Conservation (phyloP, 2,113 vertebrate genomes). For the Oreochromis niloticus region DNA sequence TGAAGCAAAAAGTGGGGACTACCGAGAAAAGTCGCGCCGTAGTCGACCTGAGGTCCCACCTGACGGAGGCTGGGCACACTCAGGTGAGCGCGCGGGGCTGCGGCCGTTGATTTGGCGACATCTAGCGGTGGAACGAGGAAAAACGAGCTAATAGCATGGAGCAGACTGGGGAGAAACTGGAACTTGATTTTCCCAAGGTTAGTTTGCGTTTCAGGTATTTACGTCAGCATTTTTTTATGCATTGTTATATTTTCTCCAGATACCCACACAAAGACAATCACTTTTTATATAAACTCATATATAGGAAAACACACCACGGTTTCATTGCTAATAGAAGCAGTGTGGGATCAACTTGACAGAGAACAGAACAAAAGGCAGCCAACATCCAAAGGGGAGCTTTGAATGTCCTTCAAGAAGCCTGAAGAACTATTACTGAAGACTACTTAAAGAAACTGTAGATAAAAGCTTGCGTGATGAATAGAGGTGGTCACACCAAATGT, state of each 20-base stretch:
- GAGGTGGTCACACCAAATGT: background rate
- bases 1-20: background rate
- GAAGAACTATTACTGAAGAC: background rate
- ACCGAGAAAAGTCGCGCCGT: background rate
- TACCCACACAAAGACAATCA: too few species aligned
- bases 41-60: conserved; percentile 42
- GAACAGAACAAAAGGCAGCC: too few species aligned
- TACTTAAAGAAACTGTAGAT: background rate
- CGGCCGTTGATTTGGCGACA: conserved; percentile 5
- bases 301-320: too few species aligned
- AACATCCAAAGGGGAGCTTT: too few species aligned
- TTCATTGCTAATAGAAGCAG: too few species aligned
- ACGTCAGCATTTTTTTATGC: background rate
- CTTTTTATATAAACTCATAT: too few species aligned
- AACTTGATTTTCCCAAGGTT: background rate
- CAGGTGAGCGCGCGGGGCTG: conserved; percentile 30
- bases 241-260: background rate
- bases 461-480: background rate
- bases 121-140: conserved; percentile 17
- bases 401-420: too few species aligned
- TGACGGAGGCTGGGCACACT: conserved; percentile 26
- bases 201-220: background rate
- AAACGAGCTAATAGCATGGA: background rate
- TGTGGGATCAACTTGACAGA: too few species aligned
- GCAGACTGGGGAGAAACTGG: background rate